Evolutionary conservation across 1,140 invertebrate genomes (phyloP), one percentile per base, ranked within the genome.

Genomic region (Phymorhynchus buccinoides): DNA sequence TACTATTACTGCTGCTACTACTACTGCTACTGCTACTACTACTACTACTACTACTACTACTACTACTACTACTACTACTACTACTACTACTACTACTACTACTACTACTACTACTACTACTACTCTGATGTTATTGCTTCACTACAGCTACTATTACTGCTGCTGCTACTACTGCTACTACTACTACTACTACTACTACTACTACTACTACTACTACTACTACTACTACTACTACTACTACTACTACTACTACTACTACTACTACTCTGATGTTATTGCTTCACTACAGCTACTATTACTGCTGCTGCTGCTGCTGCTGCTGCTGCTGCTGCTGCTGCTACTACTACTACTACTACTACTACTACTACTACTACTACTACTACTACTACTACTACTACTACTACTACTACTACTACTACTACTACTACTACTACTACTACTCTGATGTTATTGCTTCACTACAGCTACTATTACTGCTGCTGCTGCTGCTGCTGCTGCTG

Each of bases 31-130:
- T 18, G 30, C 16, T n/a, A 66, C 30, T n/a, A 66, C 56, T n/a
- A 66, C 56, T n/a, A 66, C 56, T n/a, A 66, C 56, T n/a, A 66
- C 56, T n/a, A 66, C 56, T n/a, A 66, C 56, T n/a, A 66, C 56
- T n/a, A 66, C 30, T n/a, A 30, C 30, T n/a, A 66, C 30, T n/a
- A 66, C 30, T n/a, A 66, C 30, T n/a, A 66, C 30, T n/a, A 66
- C 30, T n/a, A 66, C 30, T n/a, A 66, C 30, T n/a, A 66, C 30
- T n/a, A 66, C 30, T n/a, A 66, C 30, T n/a, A 66, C 30, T n/a
- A 66, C 30, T n/a, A 66, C 30, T n/a, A 66, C 30, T n/a, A 18
- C n/a, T n/a, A n/a, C n/a, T n/a, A n/a, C n/a, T n/a, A n/a, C n/a
- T n/a, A n/a, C n/a, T n/a, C n/a, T n/a, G n/a, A n/a, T n/a, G n/a